phyloP scores from a whole-genome alignment of 92 coral and sea anemone species.

The Palythoa grandis region DNA sequence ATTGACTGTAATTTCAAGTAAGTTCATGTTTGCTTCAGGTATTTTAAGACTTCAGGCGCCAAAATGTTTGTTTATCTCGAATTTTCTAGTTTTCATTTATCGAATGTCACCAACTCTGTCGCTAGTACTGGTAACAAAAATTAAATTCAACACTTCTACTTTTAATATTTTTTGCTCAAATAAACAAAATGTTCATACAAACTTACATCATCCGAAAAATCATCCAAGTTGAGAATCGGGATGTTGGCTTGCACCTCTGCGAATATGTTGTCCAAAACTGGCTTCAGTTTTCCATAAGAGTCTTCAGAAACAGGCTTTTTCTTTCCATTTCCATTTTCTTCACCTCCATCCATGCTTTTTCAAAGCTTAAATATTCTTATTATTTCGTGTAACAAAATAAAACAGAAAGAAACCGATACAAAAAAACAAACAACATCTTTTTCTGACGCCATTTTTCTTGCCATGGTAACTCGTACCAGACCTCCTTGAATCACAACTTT shows the following conservation, averaged over 20 bases:
- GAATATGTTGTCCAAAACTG: conserved; percentile 87
- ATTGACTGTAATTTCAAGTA: not conserved
- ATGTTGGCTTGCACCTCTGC: conserved; percentile 95
- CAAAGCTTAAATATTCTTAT: not conserved
- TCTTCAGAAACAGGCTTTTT: not conserved
- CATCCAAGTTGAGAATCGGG: conserved; percentile 84
- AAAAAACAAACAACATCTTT: conserved; percentile 20
- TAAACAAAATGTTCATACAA: not conserved
- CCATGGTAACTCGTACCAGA: conserved; percentile 61
- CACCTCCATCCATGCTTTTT: conserved; percentile 66
- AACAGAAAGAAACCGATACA: conserved; percentile 23
- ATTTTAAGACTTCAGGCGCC: no score
- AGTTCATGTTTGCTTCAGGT: not conserved
- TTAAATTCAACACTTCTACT: not conserved
- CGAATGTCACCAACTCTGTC: no score
- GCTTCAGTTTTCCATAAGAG: conserved; percentile 61
- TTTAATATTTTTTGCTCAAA: not conserved
- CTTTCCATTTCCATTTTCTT: conserved; percentile 48
- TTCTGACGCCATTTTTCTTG: conserved; percentile 75
- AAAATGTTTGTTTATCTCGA: no score
- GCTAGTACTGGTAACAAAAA: not conserved
- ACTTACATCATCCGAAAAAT: conserved; percentile 85
- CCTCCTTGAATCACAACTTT: not conserved
- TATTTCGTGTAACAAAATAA: not conserved
- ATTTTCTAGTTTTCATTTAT: no score